Conservation (phyloP, 1,140 invertebrate genomes). For the Lepeophtheirus salmonis region DNA sequence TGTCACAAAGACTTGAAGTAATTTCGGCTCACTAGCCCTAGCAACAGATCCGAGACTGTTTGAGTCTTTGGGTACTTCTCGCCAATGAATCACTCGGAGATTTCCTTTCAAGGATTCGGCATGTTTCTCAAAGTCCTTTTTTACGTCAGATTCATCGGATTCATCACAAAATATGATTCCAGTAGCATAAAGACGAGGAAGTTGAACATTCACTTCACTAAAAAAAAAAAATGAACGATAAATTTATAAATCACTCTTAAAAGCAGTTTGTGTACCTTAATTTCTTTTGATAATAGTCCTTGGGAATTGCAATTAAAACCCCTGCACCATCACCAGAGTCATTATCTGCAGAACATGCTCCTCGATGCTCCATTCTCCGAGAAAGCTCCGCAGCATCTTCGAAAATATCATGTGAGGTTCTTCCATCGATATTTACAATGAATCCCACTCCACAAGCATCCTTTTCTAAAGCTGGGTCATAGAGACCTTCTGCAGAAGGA, state of each 20-base stretch:
- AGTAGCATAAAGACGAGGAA: constrained; percentile 60
- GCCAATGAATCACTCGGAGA: constrained; percentile 37
- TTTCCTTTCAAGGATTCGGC: constrained; percentile 47
- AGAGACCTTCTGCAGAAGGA: constrained; percentile 54
- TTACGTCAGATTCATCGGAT: constrained; percentile 43
- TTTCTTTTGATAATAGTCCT: constrained; percentile 67
- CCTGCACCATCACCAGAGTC: constrained; percentile 97
- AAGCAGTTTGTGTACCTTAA: constrained; percentile 37
- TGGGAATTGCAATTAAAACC: constrained; percentile 83
- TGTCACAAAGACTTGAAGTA: constrained; percentile 8
- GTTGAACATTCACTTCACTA: constrained; percentile 39
- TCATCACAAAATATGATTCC: constrained; percentile 85
- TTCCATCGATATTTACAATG: constrained; percentile 91
- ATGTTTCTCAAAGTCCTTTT: constrained; percentile 56
- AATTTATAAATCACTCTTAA: neutral
- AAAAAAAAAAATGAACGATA: constrained; percentile 26
- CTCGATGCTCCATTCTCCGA: constrained; percentile 87
- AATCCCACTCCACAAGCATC: constrained; percentile 97
- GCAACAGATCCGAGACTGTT: constrained; percentile 13
- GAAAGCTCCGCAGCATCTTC: constrained; percentile 12
- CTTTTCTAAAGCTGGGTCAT: constrained; percentile 77
- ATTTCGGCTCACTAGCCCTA: constrained; percentile 6
- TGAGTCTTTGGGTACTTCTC: neutral
- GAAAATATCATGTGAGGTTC: constrained; percentile 58
- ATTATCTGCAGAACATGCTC: constrained; percentile 94